Base-by-base conservation (phyloP, 37 sponge, comb jelly and placozoan genomes). In the Bolinopsis microptera region DNA sequence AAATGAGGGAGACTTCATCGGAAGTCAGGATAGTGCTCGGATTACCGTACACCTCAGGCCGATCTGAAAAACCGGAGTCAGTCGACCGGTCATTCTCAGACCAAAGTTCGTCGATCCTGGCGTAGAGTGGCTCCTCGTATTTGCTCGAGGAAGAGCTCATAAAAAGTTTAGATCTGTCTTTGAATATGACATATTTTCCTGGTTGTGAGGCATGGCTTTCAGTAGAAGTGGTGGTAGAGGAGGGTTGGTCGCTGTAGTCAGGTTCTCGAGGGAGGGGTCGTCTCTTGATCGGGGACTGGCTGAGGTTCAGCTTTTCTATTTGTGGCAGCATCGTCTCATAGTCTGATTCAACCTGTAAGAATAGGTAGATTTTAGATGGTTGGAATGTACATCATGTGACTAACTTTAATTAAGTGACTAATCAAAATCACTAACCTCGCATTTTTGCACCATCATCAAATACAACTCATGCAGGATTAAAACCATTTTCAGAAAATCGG, bases 261-360 rank as follows among this genome's bases (percentile, higher is more conserved):
- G 80, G 80, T 13, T 27, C 32, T 16, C 18, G 34, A 34, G 80
- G 80, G 80, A 35, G 35, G 35, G 80, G 80, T 0, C 33, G 80
- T 77, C 32, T 31, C 21, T 77, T 77, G 36, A 77, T 31, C 35
- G 80, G 80, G 35, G 80, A 34, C 36, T 16, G 33, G 3, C 18
- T 32, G 35, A 77, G 80, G 37, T 77, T 77, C 2, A 77, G 80
- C 36, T 77, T 77, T 33, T 36, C 35, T 18, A 77, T 34, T 35
- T 77, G 80, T 22, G 80, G 80, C 5, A 77, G 80, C 80, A 77
- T 77, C 5, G 80, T 77, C 36, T 77, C 80, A 18, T 77, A 77
- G 35, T 77, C 80, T 35, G 80, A 77, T 32, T 77, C 80, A 35
- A 77, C 80, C 80, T 77, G 80, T 16, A 1, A 32, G 18, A 30